Conservation (phyloP, 2,113 vertebrate species). For the Nothocercus nigrocapillus region DNA sequence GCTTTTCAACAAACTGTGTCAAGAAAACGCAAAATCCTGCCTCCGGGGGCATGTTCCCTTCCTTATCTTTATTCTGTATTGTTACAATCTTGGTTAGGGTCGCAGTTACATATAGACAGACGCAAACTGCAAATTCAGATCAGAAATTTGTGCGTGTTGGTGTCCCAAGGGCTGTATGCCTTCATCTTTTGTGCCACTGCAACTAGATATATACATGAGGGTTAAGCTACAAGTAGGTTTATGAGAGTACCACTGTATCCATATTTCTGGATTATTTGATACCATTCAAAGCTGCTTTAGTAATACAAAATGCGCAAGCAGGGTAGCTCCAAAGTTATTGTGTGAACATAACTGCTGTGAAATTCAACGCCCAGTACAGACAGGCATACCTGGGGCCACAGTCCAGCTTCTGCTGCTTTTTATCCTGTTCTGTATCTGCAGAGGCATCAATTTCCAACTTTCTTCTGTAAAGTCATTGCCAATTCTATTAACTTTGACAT, state of each 20-base stretch:
- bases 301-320: background rate
- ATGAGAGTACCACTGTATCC: background rate
- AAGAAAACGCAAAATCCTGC: slow-evolving; percentile 75
- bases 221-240: background rate
- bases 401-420: background rate
- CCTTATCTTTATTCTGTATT: slow-evolving; percentile 52
- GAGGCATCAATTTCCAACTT: background rate
- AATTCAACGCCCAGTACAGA: background rate
- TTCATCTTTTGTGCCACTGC: background rate
- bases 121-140: slow-evolving; percentile 24
- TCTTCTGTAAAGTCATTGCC: background rate
- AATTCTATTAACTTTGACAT: background rate
- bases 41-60: slow-evolving; percentile 55
- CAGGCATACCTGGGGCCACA: background rate
- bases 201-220: background rate
- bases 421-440: background rate
- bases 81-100: background rate
- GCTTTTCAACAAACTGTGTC: slow-evolving; percentile 72
- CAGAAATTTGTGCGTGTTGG: background rate
- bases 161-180: background rate
- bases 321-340: background rate
- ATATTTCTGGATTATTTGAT: background rate
- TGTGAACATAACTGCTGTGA: background rate
- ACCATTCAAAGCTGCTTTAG: background rate
- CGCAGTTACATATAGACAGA: background rate